Conservation (phyloP, 2,797 vertebrate genomes). For the Holocentrus rufus region DNA sequence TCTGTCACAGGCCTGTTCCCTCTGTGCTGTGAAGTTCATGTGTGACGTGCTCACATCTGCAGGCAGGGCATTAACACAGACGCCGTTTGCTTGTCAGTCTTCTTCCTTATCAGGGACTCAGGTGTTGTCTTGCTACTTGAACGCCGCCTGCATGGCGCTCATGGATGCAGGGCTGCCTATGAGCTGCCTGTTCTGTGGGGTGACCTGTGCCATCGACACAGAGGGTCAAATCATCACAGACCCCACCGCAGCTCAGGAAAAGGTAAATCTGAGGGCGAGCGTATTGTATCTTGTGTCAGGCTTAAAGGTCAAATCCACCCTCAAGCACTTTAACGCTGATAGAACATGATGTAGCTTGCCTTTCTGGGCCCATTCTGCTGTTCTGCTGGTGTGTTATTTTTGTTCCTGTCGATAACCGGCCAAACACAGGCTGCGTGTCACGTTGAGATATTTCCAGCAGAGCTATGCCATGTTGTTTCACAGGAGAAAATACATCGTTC, state of each 20-base stretch:
- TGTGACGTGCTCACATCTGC: background rate
- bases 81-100: background rate
- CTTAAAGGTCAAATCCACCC: background rate
- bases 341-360: too few species aligned
- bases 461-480: too few species aligned
- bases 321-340: too few species aligned
- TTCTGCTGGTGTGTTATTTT: too few species aligned
- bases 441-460: too few species aligned
- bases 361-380: too few species aligned
- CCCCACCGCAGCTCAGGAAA: slow-evolving; percentile 87
- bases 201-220: slow-evolving; percentile 87
- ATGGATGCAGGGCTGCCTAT: slow-evolving; percentile 92
- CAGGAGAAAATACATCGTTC: too few species aligned
- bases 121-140: slow-evolving; percentile 90
- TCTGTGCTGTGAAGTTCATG: background rate
- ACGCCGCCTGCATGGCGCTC: slow-evolving; percentile 89
- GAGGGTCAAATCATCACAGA: slow-evolving; percentile 85
- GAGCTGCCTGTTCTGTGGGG: slow-evolving; percentile 88
- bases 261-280: slow-evolving; percentile 74
- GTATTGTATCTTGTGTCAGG: background rate
- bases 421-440: too few species aligned
- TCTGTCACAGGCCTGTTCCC: background rate
- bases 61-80: background rate
- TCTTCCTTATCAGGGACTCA: slow-evolving; percentile 71
- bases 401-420: too few species aligned